These are phyloP conservation scores for Melitaea athalia DNA, from an alignment of 2,888 invertebrate genomes.

Conservation along the genomic window DNA sequence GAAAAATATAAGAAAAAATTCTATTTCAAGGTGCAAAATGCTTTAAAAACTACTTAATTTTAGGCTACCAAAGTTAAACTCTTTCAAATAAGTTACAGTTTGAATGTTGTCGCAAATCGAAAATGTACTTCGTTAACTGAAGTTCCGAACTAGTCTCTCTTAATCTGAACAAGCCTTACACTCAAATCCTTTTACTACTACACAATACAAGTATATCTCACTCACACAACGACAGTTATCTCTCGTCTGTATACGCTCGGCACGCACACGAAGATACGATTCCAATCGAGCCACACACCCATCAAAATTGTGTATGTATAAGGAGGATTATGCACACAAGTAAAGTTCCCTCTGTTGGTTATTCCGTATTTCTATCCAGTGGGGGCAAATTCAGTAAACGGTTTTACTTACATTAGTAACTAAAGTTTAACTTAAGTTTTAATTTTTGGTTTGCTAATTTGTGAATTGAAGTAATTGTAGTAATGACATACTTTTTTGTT, in stretches of 20 bases:
- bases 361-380: constrained; percentile 41
- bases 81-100: not conserved
- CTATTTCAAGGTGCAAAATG: not conserved
- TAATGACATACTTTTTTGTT: no score
- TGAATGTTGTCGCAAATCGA: constrained; percentile 14
- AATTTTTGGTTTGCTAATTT: not conserved
- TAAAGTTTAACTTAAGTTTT: constrained; percentile 9
- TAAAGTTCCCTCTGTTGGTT: constrained; percentile 34
- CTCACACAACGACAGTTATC: constrained; percentile 26
- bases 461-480: not conserved
- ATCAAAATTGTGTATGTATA: constrained; percentile 26
- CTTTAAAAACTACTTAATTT: not conserved
- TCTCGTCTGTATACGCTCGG: constrained; percentile 12
- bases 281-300: constrained; percentile 33
- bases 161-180: constrained; percentile 33
- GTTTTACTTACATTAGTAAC: constrained; percentile 19
- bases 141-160: constrained; percentile 26
- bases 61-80: constrained; percentile 1
- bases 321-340: constrained; percentile 40
- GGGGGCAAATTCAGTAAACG: constrained; percentile 26
- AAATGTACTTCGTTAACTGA: constrained; percentile 22
- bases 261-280: constrained; percentile 27
- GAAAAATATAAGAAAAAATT: not conserved
- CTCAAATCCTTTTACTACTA: constrained; percentile 36
- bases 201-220: constrained; percentile 24